Conservation (phyloP, 1,140 invertebrate genomes). For the Penaeus chinensis region DNA sequence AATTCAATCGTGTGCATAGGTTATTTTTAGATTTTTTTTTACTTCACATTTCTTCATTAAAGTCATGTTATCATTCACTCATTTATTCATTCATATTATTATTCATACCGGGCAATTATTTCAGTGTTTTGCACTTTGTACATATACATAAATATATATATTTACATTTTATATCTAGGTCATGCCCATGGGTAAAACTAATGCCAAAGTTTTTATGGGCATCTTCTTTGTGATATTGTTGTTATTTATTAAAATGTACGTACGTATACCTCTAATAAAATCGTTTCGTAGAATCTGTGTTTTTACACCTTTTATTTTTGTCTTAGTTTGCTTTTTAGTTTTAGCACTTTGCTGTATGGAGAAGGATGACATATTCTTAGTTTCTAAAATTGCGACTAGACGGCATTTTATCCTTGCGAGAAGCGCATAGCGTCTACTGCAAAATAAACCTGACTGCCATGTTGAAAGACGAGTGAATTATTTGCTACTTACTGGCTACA, state of each 20-base stretch:
- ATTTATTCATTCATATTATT: not conserved
- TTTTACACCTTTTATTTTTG: not conserved
- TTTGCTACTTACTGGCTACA: no score
- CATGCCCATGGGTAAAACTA: not conserved
- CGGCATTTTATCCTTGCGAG: no score
- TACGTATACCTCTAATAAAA: conserved; percentile 21
- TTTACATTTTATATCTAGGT: not conserved
- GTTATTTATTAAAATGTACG: conserved; percentile 26
- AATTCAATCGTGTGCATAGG: conserved; percentile 1
- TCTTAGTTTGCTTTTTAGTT: no score
- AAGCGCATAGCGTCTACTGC: no score
- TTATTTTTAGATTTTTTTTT: not conserved
- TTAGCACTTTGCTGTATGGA: no score
- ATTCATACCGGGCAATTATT: conserved; percentile 22
- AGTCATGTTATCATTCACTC: not conserved
- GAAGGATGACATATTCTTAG: no score
- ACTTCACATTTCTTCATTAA: not conserved
- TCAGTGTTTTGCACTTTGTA: not conserved
- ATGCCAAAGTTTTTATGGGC: conserved; percentile 2
- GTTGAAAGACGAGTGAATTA: no score
- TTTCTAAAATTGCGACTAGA: no score
- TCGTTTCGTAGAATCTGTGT: no score
- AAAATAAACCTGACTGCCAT: no score
- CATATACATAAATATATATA: not conserved
- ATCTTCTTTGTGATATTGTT: conserved; percentile 30